Evolutionary conservation across 2,797 vertebrate species (phyloP).

Genomic region (Alfaro cultratus): DNA sequence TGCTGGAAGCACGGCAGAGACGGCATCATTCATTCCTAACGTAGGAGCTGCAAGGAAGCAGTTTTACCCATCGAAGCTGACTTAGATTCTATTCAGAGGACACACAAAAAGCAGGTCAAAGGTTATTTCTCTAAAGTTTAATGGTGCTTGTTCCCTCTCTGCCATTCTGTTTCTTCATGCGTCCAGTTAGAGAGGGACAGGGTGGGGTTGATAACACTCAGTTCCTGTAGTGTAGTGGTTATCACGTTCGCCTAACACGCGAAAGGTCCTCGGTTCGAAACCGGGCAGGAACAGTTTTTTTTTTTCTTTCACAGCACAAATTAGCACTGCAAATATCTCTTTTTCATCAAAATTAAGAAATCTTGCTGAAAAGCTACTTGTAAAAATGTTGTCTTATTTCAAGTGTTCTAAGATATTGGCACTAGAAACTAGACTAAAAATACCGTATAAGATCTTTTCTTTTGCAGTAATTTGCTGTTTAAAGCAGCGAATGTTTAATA

Average conservation of each 20-base stretch:
- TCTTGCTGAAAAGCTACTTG: no score
- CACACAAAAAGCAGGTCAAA: not conserved
- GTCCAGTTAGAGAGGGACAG: fast-evolving
- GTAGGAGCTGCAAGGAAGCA: not conserved
- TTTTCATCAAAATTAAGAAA: no score
- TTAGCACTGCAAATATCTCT: no score
- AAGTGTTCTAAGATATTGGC: no score
- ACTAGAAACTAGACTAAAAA: no score
- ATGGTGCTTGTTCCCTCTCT: not conserved
- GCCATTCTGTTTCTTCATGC: no score
- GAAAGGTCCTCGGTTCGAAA: constrained; percentile 54
- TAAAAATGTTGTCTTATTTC: no score
- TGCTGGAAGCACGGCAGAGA: not conserved
- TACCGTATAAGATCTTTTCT: no score
- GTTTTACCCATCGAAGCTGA: not conserved
- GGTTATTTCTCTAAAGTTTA: not conserved
- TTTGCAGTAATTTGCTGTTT: no score
- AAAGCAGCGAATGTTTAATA: not conserved
- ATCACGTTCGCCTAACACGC: constrained; percentile 66
- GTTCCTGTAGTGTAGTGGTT: constrained; percentile 73
- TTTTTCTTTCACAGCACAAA: not conserved
- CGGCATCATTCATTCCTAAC: constrained; percentile 1
- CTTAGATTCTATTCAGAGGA: not conserved
- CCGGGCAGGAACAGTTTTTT: constrained; percentile 50
- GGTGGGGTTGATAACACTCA: not conserved